phyloP scores from a whole-genome alignment of 2,113 vertebrate species.

The Odontophorus gujanensis region DNA sequence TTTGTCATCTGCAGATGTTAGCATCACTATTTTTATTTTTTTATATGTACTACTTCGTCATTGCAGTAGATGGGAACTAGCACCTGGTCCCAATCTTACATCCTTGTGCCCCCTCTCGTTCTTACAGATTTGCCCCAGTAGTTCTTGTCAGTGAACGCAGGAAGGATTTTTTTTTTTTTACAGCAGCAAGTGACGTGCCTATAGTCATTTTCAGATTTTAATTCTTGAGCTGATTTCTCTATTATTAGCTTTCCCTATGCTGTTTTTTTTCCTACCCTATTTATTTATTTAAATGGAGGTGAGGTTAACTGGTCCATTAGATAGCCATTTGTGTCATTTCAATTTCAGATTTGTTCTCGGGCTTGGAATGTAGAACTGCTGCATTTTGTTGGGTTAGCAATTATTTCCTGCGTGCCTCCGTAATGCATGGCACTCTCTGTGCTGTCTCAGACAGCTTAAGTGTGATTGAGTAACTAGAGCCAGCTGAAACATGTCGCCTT shows the following conservation, averaged over 20 bases:
- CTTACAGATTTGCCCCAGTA: neutral
- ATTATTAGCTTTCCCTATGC: neutral
- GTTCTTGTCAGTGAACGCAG: neutral
- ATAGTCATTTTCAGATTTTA: neutral
- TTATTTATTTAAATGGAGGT: neutral
- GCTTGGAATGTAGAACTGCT: conserved; percentile 9
- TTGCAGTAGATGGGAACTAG: neutral
- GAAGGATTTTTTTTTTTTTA: neutral
- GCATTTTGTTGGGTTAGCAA: neutral
- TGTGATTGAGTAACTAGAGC: conserved; percentile 50
- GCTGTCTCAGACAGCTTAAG: neutral
- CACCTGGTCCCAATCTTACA: neutral
- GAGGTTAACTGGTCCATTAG: conserved; percentile 27
- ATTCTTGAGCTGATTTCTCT: neutral
- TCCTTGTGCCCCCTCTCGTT: neutral
- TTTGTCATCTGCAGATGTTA: conserved; percentile 27
- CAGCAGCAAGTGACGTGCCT: neutral
- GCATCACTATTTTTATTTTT: neutral
- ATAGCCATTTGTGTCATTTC: neutral
- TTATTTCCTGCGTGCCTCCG: neutral
- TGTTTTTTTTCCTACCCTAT: neutral
- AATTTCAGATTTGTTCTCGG: neutral
- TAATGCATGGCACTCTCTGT: neutral
- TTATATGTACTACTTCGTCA: neutral
- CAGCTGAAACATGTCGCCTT: conserved; percentile 24